Evolutionary conservation across 2,797 vertebrate genomes (phyloP).

Genomic region (Lagorchestes hirsutus): DNA sequence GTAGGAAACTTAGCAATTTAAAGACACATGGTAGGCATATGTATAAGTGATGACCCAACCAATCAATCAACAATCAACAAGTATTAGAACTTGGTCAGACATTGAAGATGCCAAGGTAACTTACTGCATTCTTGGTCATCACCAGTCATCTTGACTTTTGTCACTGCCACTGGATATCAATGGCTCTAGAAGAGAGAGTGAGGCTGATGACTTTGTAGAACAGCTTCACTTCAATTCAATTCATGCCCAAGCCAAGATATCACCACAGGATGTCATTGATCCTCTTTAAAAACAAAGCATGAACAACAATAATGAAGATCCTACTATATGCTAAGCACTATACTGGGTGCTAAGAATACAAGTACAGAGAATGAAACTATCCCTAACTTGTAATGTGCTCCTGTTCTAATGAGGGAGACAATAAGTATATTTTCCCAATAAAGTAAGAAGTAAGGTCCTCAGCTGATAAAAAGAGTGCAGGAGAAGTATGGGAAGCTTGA

Average conservation of each 20-base stretch:
- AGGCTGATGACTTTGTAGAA: too few species aligned
- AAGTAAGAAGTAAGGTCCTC: not conserved
- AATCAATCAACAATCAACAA: not conserved
- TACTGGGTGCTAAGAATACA: not conserved
- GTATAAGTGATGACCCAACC: not conserved
- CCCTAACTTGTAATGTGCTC: not conserved
- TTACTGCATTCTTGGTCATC: too few species aligned
- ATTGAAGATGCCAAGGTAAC: too few species aligned
- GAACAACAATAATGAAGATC: too few species aligned
- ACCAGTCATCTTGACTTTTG: too few species aligned
- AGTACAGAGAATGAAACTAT: not conserved
- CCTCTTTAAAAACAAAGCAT: too few species aligned
- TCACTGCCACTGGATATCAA: too few species aligned
- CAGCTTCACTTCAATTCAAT: too few species aligned
- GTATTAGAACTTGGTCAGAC: not conserved
- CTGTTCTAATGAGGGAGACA: not conserved
- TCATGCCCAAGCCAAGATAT: too few species aligned
- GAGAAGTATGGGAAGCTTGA: not conserved
- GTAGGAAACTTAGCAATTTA: too few species aligned
- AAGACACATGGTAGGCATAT: not conserved
- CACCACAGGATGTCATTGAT: too few species aligned
- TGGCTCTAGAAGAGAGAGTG: too few species aligned
- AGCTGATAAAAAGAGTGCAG: not conserved
- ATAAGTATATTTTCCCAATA: not conserved
- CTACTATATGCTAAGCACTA: not conserved